Evolutionary conservation across 2,113 vertebrate genomes (phyloP).

Genomic region (Eonycteris spelaea): DNA sequence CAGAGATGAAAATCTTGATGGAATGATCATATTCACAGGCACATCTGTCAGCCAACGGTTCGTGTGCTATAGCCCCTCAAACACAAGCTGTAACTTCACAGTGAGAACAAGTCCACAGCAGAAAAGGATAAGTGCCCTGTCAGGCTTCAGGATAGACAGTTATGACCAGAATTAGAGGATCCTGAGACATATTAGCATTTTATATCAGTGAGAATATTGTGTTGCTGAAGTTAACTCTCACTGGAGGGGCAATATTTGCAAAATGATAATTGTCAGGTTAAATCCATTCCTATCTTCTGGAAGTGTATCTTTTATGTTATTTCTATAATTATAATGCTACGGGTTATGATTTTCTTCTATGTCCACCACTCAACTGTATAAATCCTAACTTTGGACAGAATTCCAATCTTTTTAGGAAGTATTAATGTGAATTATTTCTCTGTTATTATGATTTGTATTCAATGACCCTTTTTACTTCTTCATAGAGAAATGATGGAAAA

Average conservation of each 20-base stretch:
- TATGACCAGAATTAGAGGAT: neutral
- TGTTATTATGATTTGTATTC: neutral
- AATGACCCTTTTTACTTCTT: neutral
- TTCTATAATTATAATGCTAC: neutral
- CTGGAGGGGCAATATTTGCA: neutral
- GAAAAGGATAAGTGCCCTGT: neutral
- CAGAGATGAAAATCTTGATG: neutral
- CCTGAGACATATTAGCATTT: neutral
- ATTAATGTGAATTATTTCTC: neutral
- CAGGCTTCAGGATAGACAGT: neutral
- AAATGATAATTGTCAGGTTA: neutral
- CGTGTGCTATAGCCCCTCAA: rapidly evolving
- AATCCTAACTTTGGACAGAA: neutral
- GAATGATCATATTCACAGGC: neutral
- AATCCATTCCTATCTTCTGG: neutral
- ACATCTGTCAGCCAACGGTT: neutral
- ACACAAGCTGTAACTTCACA: neutral
- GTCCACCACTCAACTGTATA: neutral
- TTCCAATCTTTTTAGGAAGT: neutral
- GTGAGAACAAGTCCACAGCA: neutral
- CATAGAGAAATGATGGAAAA: neutral
- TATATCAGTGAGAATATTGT: neutral
- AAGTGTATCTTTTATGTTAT: neutral
- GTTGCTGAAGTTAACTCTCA: neutral
- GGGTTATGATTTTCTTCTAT: neutral